Percentiles rank a stretch among this genome's conserved stretches.
phyloP scores from a whole-genome alignment of 2,888 invertebrate genomes.

The Folsomia manolachei region DNA sequence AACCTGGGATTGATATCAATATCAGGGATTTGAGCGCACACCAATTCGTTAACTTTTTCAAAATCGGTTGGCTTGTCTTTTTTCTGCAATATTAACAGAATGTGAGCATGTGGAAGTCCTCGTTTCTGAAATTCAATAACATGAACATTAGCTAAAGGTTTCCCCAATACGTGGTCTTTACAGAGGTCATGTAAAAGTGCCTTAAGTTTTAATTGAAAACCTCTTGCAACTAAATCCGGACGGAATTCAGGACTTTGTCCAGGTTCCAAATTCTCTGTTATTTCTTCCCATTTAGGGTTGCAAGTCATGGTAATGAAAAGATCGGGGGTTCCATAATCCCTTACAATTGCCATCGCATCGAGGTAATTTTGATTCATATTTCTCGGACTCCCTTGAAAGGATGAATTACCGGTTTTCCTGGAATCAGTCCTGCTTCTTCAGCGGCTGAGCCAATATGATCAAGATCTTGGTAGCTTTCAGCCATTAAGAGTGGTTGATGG shows the following conservation, averaged over 20 bases:
- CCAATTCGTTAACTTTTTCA: constrained; percentile 36
- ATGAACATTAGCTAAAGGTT: constrained; percentile 27
- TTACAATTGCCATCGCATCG: constrained; percentile 55
- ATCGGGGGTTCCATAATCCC: constrained; percentile 54
- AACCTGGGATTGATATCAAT: constrained; percentile 28
- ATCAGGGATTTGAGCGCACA: constrained; percentile 49
- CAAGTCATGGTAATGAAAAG: too few species aligned
- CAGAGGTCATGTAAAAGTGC: constrained; percentile 47
- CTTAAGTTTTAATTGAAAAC: constrained; percentile 52
- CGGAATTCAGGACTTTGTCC: constrained; percentile 51
- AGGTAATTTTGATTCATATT: constrained; percentile 54
- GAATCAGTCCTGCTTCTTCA: not conserved
- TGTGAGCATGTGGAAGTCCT: constrained; percentile 45
- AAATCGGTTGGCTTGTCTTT: constrained; percentile 29
- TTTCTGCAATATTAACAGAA: constrained; percentile 35
- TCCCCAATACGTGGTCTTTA: constrained; percentile 42
- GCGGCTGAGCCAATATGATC: constrained; percentile 21
- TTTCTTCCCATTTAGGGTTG: constrained; percentile 55
- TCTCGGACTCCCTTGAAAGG: constrained; percentile 53
- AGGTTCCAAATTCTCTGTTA: constrained; percentile 52
- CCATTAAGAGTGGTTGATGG: constrained; percentile 50
- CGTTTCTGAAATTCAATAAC: constrained; percentile 53
- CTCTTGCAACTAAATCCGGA: constrained; percentile 53
- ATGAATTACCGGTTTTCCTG: constrained; percentile 46
- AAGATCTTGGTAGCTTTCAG: constrained; percentile 45